Evolutionary conservation across 2,113 vertebrate genomes (phyloP).

Genomic region (Tiliqua scincoides): DNA sequence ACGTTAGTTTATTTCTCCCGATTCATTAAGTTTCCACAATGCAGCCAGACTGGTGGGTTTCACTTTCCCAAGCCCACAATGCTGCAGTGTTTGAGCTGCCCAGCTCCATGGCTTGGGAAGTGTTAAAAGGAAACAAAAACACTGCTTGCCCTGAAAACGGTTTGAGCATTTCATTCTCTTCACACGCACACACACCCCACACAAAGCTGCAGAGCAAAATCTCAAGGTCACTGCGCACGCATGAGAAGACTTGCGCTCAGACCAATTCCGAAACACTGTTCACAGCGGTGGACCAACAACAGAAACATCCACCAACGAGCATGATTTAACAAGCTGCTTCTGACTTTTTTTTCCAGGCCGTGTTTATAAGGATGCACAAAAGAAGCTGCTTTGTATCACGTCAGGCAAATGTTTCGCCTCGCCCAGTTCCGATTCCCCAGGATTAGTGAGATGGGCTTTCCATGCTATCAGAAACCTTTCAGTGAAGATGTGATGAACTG

Average conservation of each 20-base stretch:
- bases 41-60: background rate
- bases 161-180: background rate
- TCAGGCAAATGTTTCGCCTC: background rate
- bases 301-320: too few relatives aligned
- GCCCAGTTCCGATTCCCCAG: background rate
- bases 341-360: background rate
- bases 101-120: background rate
- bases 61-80: background rate
- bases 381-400: background rate
- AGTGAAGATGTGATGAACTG: too few relatives aligned
- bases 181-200: background rate
- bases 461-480: background rate
- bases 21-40: constrained; percentile 20
- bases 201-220: background rate
- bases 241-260: background rate
- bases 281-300: background rate
- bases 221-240: background rate
- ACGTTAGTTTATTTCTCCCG: background rate
- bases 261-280: background rate
- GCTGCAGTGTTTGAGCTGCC: background rate
- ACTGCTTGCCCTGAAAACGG: background rate
- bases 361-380: background rate
- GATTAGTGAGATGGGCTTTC: background rate
- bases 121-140: background rate
- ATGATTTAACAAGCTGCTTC: background rate